Evolutionary conservation across 2,797 vertebrate species (phyloP), one percentile per base, ranked within the genome.

Genomic region (Chelon labrosus): DNA sequence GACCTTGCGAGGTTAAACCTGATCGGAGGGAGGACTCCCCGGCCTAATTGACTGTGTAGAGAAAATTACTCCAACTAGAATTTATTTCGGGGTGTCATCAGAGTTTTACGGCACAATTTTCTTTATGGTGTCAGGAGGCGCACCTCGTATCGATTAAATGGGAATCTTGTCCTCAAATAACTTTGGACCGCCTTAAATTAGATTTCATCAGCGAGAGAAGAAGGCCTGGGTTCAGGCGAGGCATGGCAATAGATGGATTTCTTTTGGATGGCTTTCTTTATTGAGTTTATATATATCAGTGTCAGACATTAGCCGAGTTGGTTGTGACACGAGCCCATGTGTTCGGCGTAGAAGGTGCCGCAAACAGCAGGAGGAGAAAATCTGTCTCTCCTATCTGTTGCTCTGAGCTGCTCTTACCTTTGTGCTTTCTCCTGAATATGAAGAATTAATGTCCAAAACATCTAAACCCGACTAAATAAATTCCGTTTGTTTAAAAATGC

Each of bases 101-200:
- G 27, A 73, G 22, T 87, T 88, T 88, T 83, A 91, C 84, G 76
- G 82, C 74, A 60, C 41, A 71, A 68, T 85, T 88, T 91, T 59
- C 78, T 86, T 77, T 82, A 84, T 73, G 55, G 72, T 65, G 73
- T 79, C 78, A 83, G 49, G 73, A 70, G 66, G 75, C n/a, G 1
- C 42, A 73, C 77, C 65, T 79, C 82, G 51, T 65, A 80, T 64
- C 14, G 49, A 90, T 85, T 84, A 77, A 88, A 83, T 62, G 60
- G 44, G 79, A 77, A 63, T 67, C 47, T 47, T 83, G 86, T 89
- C 87, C 90, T 89, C 67, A 47, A 70, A 77, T 73, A 77, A 87
- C 85, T 83, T 78, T 13, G 16, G 75, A 49, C 73, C 53, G 80
- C 25, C 64, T 64, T 70, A 68, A 76, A 79, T 89, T 73, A 67